Percentiles rank a stretch among this genome's conserved stretches.
These are phyloP conservation scores for Enteromius paludinosus DNA, from an alignment of 2,797 vertebrate genomes.

Conservation along the genomic window DNA sequence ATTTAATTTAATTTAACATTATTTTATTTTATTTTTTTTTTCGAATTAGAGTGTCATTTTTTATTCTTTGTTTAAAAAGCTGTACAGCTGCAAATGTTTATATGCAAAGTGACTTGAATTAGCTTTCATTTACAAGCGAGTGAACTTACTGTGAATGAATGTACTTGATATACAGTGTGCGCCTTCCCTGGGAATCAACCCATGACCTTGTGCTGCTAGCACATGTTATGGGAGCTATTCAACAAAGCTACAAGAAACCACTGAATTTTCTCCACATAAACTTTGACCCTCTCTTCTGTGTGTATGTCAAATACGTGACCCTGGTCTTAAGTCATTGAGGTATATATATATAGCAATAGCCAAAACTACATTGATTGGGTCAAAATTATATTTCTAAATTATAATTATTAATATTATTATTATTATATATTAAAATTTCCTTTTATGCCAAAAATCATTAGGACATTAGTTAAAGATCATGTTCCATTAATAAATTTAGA, in stretches of 20 bases:
- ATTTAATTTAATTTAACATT: too few relatives aligned
- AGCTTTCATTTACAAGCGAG: background rate
- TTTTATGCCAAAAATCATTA: too few relatives aligned
- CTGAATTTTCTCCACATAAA: slow-evolving; percentile 19
- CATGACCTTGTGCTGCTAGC: background rate
- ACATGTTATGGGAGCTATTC: background rate
- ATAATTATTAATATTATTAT: too few relatives aligned
- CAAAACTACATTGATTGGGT: too few relatives aligned
- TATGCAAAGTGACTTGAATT: background rate
- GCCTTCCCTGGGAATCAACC: background rate
- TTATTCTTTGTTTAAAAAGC: background rate
- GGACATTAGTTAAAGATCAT: too few relatives aligned
- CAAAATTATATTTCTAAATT: too few relatives aligned
- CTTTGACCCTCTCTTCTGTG: slow-evolving; percentile 15
- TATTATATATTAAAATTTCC: too few relatives aligned
- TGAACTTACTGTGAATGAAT: background rate
- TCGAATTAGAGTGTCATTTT: background rate
- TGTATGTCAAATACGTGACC: background rate
- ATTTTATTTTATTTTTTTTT: background rate
- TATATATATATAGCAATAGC: too few relatives aligned
- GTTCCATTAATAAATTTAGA: too few relatives aligned
- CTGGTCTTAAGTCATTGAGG: too few relatives aligned
- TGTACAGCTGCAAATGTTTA: background rate
- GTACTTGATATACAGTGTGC: background rate
- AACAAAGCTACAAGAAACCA: slow-evolving; percentile 31